Base-by-base conservation (phyloP, 2,888 invertebrate species). In the Melangyna quadrimaculata region DNA sequence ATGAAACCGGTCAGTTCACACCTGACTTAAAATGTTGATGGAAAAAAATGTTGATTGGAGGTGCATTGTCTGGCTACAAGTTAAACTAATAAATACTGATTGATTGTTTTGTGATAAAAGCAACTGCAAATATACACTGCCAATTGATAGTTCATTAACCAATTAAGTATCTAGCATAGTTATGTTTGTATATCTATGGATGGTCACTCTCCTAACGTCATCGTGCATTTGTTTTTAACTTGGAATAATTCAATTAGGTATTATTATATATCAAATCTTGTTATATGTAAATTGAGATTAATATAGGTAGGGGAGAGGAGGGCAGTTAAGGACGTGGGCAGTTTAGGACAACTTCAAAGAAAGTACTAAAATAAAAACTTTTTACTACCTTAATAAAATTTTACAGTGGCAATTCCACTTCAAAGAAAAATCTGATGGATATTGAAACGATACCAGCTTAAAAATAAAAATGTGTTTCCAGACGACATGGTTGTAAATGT, bases 1-100 rank as follows among this genome's bases (percentile, higher is more conserved):
- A 17, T 27, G 12, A 59, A 75, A 75, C 67, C 45, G 57, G 75
- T 67, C 24, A 22, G 37, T 75, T 75, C 35, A 67, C 57, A 75
- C 75, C 37, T 75, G 61, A 57, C 7, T 67, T 75, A 32, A 53
- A 19, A 61, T n/a, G n/a, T 22, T 59, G 35, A 22, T 19, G 45
- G 40, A 59, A 45, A 71, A 45, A 45, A 65, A 65, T 45, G 65
- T 29, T 65, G 43, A 29, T 14, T 3, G 7, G 40, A 24, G 40
- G 37, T 53, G 29, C 17, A 53, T 2, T 55, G 4, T 27, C 5
- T 24, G 59, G 19, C 9, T 17, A 24, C 14, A 22, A 43, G n/a
- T 40, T 12, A 63, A 17, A 63, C 5, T 53, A 40, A 61, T 17
- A 63, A 45, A 45, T 29, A 65, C 45, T 65, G 65, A 65, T 32